A percentile compares a stretch with the other conserved stretches of the same genome.
Evolutionary conservation across 1,140 invertebrate genomes (phyloP).

Genomic region (Hylaeus volcanicus): DNA sequence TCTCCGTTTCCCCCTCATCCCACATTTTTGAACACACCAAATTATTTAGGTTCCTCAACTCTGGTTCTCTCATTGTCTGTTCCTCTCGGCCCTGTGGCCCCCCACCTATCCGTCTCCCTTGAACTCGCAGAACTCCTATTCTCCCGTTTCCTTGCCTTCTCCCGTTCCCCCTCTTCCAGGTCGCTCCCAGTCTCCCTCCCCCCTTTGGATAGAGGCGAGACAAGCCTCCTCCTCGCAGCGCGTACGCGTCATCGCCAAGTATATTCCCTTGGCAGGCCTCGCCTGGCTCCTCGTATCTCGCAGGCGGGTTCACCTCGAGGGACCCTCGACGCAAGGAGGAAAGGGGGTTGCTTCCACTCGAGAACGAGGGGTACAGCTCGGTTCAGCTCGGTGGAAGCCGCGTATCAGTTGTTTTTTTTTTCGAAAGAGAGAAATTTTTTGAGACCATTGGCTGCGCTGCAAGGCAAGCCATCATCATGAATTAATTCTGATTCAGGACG

Average conservation of each 20-base stretch:
- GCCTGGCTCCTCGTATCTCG: constrained; percentile 55
- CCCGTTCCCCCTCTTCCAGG: constrained; percentile 4
- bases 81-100: background rate
- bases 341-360: constrained; percentile 18
- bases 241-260: constrained; percentile 78
- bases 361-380: background rate
- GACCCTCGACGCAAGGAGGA: constrained; percentile 41
- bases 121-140: constrained; percentile 9
- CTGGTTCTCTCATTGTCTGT: constrained; percentile 15
- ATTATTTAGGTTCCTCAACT: background rate
- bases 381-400: background rate
- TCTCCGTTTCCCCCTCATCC: background rate
- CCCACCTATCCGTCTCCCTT: constrained; percentile 7
- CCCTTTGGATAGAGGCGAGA: constrained; percentile 56
- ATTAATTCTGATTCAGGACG: constrained; percentile 65
- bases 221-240: constrained; percentile 66
- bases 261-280: constrained; percentile 68
- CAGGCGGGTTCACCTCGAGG: constrained; percentile 60
- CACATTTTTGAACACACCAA: too few species aligned
- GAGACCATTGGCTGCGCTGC: too few species aligned
- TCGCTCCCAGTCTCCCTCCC: constrained; percentile 33
- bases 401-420: too few species aligned
- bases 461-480: constrained; percentile 36
- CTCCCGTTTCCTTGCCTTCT: constrained; percentile 13
- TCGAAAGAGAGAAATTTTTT: too few species aligned